phyloP scores from a whole-genome alignment of 2,888 invertebrate genomes.

The Scaptomyza tumidula region DNA sequence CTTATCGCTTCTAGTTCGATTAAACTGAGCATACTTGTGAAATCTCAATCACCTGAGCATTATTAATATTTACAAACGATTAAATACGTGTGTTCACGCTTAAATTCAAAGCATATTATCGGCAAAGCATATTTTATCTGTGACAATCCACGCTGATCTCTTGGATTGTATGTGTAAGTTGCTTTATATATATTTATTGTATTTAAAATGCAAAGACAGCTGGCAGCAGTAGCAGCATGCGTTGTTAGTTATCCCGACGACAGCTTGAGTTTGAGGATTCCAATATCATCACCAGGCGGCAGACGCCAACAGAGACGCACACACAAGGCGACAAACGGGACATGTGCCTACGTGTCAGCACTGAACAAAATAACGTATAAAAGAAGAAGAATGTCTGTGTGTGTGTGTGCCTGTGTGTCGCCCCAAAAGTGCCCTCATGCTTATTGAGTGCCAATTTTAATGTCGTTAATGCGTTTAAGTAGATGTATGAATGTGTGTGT shows the following conservation, averaged over 20 bases:
- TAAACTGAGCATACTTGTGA: neutral
- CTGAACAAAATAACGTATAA: constrained; percentile 5
- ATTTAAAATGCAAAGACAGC: constrained; percentile 60
- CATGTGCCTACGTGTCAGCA: constrained; percentile 33
- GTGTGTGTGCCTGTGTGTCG: constrained; percentile 14
- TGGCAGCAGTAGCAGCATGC: neutral
- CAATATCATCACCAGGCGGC: too few relatives aligned
- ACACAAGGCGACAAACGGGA: constrained; percentile 26
- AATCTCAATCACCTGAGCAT: neutral
- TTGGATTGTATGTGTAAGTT: constrained; percentile 7
- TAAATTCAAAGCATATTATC: constrained; percentile 4
- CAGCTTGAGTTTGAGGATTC: constrained; percentile 19
- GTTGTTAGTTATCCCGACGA: constrained; percentile 26
- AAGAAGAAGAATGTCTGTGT: neutral
- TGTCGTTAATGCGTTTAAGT: constrained; percentile 58
- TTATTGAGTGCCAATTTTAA: constrained; percentile 77
- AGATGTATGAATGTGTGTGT: constrained; percentile 1
- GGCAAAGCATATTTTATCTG: neutral
- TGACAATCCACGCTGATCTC: constrained; percentile 1
- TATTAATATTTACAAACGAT: too few relatives aligned
- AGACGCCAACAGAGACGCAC: constrained; percentile 34
- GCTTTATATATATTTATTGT: constrained; percentile 38
- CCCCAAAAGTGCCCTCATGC: constrained; percentile 63
- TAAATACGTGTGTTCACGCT: constrained; percentile 6
- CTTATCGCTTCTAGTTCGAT: neutral